Base-by-base conservation (phyloP, 2,888 invertebrate genomes). In the Epinotia bilunana region DNA sequence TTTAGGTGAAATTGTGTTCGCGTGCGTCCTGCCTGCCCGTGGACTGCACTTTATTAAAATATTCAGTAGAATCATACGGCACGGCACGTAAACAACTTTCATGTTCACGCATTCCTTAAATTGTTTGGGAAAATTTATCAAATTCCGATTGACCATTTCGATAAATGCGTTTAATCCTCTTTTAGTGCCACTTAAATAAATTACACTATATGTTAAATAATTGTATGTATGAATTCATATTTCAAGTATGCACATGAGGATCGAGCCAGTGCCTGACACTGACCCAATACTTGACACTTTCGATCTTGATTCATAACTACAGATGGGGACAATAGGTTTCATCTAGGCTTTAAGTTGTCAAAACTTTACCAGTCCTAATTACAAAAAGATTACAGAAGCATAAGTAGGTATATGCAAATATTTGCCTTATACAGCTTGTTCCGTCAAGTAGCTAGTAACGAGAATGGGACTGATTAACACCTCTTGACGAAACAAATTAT, bases 1-100 rank as follows among this genome's bases (percentile, higher is more conserved):
- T 93, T 93, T 92, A 93, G 92, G 90, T 86, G 89, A 91, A 92
- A 92, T 93, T 88, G 89, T 87, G 87, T 85, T 89, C 89, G 91
- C 91, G 91, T 91, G 91, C 88, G 53, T 83, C 86, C 86, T 87
- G 88, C 86, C 86, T 87, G 88, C 88, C 83, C 84, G 88, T 88
- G 87, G 80, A 88, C 81, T 84, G 86, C 88, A 86, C 88, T 87
- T 84, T 83, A 86, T 90, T 84, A 83, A 86, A 88, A 89, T 90
- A 89, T 86, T 76, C 76, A 78, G 72, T 80, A 80, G 81, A 83
- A 90, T 88, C 92, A 93, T 92, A 93, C 87, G 84, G 86, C 91
- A 93, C 87, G 84, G 86, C 91, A 92, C 92, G 82, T 76, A 77
- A 82, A 84, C 79, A 80, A 74, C 68, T 69, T 71, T 77, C 61